phyloP scores from a whole-genome alignment of 2,888 invertebrate species.

The Lamproptera curius region DNA sequence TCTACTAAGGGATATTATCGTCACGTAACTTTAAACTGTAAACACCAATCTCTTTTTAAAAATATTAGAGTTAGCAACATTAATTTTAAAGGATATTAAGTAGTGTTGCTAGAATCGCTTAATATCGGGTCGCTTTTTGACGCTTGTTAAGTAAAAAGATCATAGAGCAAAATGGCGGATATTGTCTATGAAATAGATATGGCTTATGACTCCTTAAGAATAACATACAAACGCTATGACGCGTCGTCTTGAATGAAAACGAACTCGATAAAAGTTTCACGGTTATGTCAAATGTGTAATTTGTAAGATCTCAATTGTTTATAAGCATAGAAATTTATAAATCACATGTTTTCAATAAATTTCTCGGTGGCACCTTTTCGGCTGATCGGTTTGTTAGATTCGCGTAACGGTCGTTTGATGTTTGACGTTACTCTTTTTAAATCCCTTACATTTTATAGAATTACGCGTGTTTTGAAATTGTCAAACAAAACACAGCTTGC shows the following conservation, averaged over 20 bases:
- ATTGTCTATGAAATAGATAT: no score
- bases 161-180: no score
- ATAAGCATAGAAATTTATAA: conserved; percentile 42
- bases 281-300: conserved; percentile 36
- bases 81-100: conserved; percentile 18
- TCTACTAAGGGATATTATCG: background rate
- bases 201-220: no score
- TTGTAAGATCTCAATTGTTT: conserved; percentile 68
- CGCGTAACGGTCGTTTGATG: conserved; percentile 3
- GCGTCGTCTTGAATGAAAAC: conserved; percentile 44
- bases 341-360: conserved; percentile 1
- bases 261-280: conserved; percentile 63
- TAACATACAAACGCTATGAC: conserved; percentile 4
- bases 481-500: background rate
- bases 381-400: conserved; percentile 17
- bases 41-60: conserved; percentile 16
- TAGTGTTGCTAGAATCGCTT: conserved; percentile 67
- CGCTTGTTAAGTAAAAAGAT: background rate
- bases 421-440: conserved; percentile 21
- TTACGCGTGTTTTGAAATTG: conserved; percentile 11
- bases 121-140: conserved; percentile 38
- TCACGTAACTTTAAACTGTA: conserved; percentile 8
- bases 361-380: conserved; percentile 12
- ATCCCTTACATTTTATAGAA: conserved; percentile 20
- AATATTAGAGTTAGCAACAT: conserved; percentile 16